Evolutionary conservation across 2,888 invertebrate species (phyloP).

Genomic region (Neoaliturus tenellus): DNA sequence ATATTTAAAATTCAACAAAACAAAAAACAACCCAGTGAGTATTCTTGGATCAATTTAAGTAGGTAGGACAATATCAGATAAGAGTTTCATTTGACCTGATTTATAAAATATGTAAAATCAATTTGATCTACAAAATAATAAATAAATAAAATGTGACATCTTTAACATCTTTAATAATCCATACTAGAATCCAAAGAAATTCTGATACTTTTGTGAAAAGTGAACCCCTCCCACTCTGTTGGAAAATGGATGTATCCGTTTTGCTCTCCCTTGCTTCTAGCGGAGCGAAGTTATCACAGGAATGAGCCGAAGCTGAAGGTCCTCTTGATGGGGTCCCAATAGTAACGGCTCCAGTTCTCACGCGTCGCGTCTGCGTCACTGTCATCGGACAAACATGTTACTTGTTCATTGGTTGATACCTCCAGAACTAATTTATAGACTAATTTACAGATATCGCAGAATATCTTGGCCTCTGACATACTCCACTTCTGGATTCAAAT

Average conservation of each 20-base stretch:
- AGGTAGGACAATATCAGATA: background rate
- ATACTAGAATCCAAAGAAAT: background rate
- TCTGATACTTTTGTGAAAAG: background rate
- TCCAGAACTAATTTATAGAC: too few relatives aligned
- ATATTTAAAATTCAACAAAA: too few relatives aligned
- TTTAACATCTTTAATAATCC: background rate
- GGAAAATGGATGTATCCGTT: background rate
- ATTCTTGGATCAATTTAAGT: background rate
- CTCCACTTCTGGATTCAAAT: too few relatives aligned
- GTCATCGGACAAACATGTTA: constrained; percentile 67
- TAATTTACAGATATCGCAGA: too few relatives aligned
- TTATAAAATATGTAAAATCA: background rate
- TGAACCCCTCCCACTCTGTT: background rate
- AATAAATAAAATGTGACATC: background rate
- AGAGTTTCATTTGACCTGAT: background rate
- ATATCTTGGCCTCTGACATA: too few relatives aligned
- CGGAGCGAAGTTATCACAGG: constrained; percentile 53
- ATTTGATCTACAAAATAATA: background rate
- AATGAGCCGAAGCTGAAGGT: constrained; percentile 89
- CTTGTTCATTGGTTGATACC: too few relatives aligned
- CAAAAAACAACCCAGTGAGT: background rate
- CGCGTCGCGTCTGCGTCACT: constrained; percentile 86
- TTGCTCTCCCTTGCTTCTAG: background rate
- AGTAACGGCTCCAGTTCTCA: constrained; percentile 95
- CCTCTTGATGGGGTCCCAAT: constrained; percentile 96